phyloP scores from a whole-genome alignment of 2,113 vertebrate genomes.

The Notothenia coriiceps region DNA sequence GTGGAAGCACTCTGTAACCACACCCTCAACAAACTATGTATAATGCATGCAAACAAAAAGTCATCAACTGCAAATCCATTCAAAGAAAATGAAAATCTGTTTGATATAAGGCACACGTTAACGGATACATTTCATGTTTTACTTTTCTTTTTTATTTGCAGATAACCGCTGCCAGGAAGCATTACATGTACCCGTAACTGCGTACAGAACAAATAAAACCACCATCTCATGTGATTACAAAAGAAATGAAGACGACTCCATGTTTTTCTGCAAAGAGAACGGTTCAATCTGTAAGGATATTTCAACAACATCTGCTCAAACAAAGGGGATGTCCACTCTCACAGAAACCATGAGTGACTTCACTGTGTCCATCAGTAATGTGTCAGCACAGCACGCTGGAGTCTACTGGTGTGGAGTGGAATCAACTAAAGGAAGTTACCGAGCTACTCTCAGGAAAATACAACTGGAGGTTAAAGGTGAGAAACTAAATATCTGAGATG shows the following conservation, averaged over 20 bases:
- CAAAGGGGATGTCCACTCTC: background rate
- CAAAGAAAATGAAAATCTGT: too few relatives aligned
- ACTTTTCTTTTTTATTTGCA: background rate
- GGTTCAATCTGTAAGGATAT: background rate
- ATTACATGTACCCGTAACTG: rapidly evolving
- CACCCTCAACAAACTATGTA: background rate
- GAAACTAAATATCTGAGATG: background rate
- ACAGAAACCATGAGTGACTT: background rate
- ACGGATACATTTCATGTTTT: too few relatives aligned
- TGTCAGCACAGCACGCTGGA: background rate
- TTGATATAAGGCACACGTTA: too few relatives aligned
- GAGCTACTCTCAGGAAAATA: background rate
- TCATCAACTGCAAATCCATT: too few relatives aligned
- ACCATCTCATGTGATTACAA: constrained; percentile 19
- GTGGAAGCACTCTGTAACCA: background rate
- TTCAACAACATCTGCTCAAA: rapidly evolving
- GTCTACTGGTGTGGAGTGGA: constrained; percentile 44
- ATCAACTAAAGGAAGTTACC: rapidly evolving
- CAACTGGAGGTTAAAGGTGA: background rate
- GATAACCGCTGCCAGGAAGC: rapidly evolving
- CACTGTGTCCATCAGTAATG: constrained; percentile 1
- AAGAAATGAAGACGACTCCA: rapidly evolving
- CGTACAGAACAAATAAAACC: rapidly evolving
- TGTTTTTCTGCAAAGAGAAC: constrained; percentile 23
- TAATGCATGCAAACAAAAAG: too few relatives aligned